Evolutionary conservation across 2,888 invertebrate species (phyloP), one percentile per base, ranked within the genome.

Genomic region (Leucophenga maculata): DNA sequence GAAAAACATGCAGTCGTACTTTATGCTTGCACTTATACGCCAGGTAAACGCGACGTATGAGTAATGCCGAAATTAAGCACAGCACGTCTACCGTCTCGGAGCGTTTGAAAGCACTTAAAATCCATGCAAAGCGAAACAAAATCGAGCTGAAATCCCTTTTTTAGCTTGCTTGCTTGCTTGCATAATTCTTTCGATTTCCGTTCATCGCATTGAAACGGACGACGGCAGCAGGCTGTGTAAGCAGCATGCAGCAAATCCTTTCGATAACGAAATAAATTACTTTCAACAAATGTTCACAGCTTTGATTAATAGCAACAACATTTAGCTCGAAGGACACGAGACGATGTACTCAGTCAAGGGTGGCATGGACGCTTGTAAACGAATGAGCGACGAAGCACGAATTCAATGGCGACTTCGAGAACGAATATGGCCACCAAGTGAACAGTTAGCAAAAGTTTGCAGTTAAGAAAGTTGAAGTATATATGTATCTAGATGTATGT

Each of bases 211-310:
- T 14, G 31, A 48, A n/a, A 48, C 32, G 32, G 14, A 39, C 9
- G 31, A 13, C 1, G n/a, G 52, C 46, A n/a, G 31, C 14, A 14
- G 20, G 52, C 16, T 44, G 16, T 44, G 16, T 20, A 18, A 54
- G 20, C 54, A 22, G 22, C 54, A 22, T 44, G 20, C 44, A 48
- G 22, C 70, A 79, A 79, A 79, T 75, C 76, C 77, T 71, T 78
- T 82, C 82, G 82, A 84, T 82, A 82, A 77, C 78, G 72, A 84
- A 79, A 82, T 82, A 83, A 81, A 82, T 82, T 81, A 82, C 83
- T 81, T 82, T 82, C 83, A 79, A 77, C 79, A 75, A 84, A 84
- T 81, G 79, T 75, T 84, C 77, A 79, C 77, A 74, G 73, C 77
- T 73, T 77, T 81, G 84, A 84, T 82, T 82, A 82, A 82, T 82